Evolutionary conservation across 2,113 vertebrate species (phyloP).

Genomic region (Pyrgilauda ruficollis): DNA sequence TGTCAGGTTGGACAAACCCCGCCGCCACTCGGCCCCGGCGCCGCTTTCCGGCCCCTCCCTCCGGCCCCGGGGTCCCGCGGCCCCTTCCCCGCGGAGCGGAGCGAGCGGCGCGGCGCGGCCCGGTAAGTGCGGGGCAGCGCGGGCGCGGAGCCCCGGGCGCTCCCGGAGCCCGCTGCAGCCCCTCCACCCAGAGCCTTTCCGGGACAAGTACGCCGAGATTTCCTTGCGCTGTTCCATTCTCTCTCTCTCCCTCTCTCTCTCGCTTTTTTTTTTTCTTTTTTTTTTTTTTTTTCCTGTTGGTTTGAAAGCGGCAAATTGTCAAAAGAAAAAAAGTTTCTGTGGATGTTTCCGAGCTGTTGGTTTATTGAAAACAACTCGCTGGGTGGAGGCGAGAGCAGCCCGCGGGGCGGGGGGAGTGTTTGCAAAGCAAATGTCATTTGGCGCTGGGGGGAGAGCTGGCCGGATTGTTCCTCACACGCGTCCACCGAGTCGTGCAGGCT

Average conservation of each 20-base stretch:
- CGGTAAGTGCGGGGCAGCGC: not conserved
- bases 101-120: not conserved
- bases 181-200: not conserved
- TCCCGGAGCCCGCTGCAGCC: not conserved
- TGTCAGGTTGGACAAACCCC: not conserved
- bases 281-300: not conserved
- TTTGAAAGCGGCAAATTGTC: not conserved
- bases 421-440: not conserved
- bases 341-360: not conserved
- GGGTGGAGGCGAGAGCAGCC: conserved; percentile 15
- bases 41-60: conserved; percentile 73
- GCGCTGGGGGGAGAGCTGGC: not conserved
- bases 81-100: not conserved
- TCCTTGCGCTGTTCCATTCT: not conserved
- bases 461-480: rapidly evolving
- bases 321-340: not conserved
- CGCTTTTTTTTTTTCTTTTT: rapidly evolving
- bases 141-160: not conserved
- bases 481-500: not conserved
- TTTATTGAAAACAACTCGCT: not conserved
- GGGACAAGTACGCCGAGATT: not conserved
- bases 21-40: not conserved
- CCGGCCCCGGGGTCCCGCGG: conserved; percentile 9
- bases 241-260: rapidly evolving
- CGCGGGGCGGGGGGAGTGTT: not conserved